Percentiles rank a stretch among this genome's conserved stretches.
Evolutionary conservation across 1,140 invertebrate species (phyloP).

Genomic region (Zophobas morio): DNA sequence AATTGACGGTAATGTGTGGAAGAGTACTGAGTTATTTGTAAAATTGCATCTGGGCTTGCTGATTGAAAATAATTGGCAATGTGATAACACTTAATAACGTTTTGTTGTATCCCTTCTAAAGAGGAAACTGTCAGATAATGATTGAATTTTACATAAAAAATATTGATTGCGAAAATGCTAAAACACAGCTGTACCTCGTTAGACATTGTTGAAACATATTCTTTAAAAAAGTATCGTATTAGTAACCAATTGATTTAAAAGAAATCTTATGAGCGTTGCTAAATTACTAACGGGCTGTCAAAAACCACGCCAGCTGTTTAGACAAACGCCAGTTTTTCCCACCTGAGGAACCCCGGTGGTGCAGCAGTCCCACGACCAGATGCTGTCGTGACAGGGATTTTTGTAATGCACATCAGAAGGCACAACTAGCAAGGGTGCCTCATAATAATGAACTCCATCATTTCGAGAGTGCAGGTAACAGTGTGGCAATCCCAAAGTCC

Average conservation of each 20-base stretch:
- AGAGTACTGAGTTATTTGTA: too few species aligned
- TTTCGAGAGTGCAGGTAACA: constrained; percentile 58
- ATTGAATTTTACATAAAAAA: too few species aligned
- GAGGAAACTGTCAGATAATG: too few species aligned
- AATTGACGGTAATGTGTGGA: too few species aligned
- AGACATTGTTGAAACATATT: neutral
- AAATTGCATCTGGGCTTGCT: too few species aligned
- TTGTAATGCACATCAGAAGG: constrained; percentile 75
- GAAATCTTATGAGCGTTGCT: constrained; percentile 23
- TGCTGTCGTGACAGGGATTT: constrained; percentile 77
- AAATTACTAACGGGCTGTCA: constrained; percentile 39
- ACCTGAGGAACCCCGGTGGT: constrained; percentile 78
- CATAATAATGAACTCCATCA: constrained; percentile 29
- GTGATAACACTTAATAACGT: too few species aligned
- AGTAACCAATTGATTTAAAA: constrained; percentile 20
- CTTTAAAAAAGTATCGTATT: neutral
- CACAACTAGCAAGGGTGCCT: constrained; percentile 54
- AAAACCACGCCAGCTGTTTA: constrained; percentile 75
- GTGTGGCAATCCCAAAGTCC: constrained; percentile 56
- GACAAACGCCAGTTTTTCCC: constrained; percentile 79
- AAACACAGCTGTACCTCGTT: too few species aligned
- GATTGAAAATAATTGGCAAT: too few species aligned
- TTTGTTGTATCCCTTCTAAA: too few species aligned
- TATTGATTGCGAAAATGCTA: too few species aligned
- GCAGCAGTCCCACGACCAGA: constrained; percentile 69